Evolutionary conservation across 1,140 invertebrate species (phyloP), one percentile per base, ranked within the genome.

Genomic region (Pogonomyrmex californicus): DNA sequence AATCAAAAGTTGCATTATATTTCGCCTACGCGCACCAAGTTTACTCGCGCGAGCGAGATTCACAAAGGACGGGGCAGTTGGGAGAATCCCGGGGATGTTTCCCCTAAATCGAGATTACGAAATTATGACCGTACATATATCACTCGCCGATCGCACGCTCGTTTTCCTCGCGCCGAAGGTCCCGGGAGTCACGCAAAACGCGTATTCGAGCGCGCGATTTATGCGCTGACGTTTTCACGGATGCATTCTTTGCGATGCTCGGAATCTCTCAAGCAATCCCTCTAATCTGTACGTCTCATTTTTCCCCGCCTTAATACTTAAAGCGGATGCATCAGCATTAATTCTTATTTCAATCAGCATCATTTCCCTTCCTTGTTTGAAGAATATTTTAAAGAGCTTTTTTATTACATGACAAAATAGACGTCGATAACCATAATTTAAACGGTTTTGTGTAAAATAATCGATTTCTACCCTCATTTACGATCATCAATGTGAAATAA

Each of bases 111-210:
- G 68, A 83, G 68, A 83, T 83, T 83, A 83, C 44, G 44, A 83
- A 75, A 83, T 83, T 75, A 83, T 75, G 68, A 83, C 10, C 51
- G 41, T n/a, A 41, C 56, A 60, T 83, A 75, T 83, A 83, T 75
- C 54, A 83, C n/a, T 75, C 79, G 56, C 41, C 68, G 79, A 75
- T 83, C 75, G 79, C 79, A 73, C 68, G 79, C 79, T 60, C 66
- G 79, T 83, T 83, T 82, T 60, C 51, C 79, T 47, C 79, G 79
- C 79, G 68, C 66, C 38, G 54, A 82, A 73, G 1, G 56, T 30
- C 41, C 54, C 41, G 79, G 30, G 41, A 73, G 79, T 83, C 79
- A 83, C 68, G 79, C 79, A 17, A 75, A 83, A 60, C 68, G 79
- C 79, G 68, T 73, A 83, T 75, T 83, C 60, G 68, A 83, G 68